These are phyloP conservation scores for Anarrhichthys ocellatus DNA, from an alignment of 2,113 vertebrate genomes.

Conservation along the genomic window DNA sequence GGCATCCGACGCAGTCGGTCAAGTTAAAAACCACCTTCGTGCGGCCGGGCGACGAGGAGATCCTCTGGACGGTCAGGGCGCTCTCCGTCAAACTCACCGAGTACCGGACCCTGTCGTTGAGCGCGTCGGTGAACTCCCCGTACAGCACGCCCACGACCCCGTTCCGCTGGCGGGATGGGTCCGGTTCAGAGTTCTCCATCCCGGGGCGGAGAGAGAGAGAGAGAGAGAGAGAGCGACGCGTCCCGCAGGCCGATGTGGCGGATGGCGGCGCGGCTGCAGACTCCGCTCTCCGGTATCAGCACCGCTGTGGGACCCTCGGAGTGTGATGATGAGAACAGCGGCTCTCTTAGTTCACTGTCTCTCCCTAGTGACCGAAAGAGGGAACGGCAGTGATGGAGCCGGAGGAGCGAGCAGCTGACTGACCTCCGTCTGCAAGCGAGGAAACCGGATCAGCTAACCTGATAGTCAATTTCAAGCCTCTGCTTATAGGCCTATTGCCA, in stretches of 20 bases:
- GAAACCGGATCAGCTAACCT: no score
- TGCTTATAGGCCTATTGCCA: background rate
- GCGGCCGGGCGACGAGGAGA: conserved; percentile 71
- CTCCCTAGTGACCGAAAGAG: conserved; percentile 78
- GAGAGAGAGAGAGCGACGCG: conserved; percentile 54
- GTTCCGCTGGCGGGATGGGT: conserved; percentile 70
- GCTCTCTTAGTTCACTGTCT: conserved; percentile 63
- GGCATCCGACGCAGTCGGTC: conserved; percentile 82
- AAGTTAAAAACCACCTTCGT: conserved; percentile 77
- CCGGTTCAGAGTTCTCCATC: conserved; percentile 77
- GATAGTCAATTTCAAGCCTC: background rate
- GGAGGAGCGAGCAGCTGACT: conserved; percentile 23
- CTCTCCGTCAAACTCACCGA: conserved; percentile 80
- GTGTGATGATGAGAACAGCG: conserved; percentile 14
- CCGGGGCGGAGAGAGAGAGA: conserved; percentile 46
- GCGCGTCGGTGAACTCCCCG: conserved; percentile 82
- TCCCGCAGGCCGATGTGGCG: conserved; percentile 73
- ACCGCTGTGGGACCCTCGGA: conserved; percentile 68
- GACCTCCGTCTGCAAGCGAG: background rate
- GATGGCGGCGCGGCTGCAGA: conserved; percentile 65
- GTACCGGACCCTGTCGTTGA: conserved; percentile 75
- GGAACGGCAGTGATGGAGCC: conserved; percentile 67
- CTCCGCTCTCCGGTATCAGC: conserved; percentile 33
- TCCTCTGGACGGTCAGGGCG: conserved; percentile 76
- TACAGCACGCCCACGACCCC: conserved; percentile 71